phyloP scores from a whole-genome alignment of 2,113 vertebrate species.

The Apaloderma vittatum region DNA sequence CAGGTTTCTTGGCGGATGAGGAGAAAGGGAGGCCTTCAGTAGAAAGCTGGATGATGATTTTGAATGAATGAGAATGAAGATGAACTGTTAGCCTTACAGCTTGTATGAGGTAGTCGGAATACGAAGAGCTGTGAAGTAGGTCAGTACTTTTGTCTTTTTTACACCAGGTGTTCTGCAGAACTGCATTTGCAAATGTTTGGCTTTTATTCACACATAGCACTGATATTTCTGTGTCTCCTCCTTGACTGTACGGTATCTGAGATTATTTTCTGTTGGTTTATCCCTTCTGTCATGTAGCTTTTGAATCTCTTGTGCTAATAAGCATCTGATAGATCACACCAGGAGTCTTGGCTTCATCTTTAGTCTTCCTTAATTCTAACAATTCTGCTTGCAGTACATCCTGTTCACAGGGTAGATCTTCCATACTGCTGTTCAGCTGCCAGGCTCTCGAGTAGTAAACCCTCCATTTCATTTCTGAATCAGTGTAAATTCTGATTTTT shows the following conservation, averaged over 20 bases:
- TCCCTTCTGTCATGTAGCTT: slow-evolving; percentile 57
- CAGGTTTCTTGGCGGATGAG: slow-evolving; percentile 66
- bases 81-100: slow-evolving; percentile 58
- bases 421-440: slow-evolving; percentile 65
- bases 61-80: slow-evolving; percentile 64
- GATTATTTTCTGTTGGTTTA: slow-evolving; percentile 48
- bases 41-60: slow-evolving; percentile 58
- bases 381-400: slow-evolving; percentile 56
- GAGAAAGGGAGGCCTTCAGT: slow-evolving; percentile 28
- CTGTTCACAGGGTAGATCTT: slow-evolving; percentile 54
- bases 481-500: slow-evolving; percentile 21
- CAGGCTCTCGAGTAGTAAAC: slow-evolving; percentile 48
- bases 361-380: slow-evolving; percentile 57
- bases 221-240: not conserved
- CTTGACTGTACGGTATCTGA: not conserved
- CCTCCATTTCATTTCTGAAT: slow-evolving; percentile 24
- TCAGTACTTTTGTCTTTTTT: slow-evolving; percentile 61
- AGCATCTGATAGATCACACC: slow-evolving; percentile 67
- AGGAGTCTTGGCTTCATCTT: slow-evolving; percentile 69
- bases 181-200: slow-evolving; percentile 53
- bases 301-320: slow-evolving; percentile 39
- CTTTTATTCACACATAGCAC: slow-evolving; percentile 18
- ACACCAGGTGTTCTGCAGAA: slow-evolving; percentile 18
- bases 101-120: slow-evolving; percentile 55
- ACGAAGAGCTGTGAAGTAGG: slow-evolving; percentile 49